Conservation (phyloP, 2,888 invertebrate species). For the Agrochola circellaris region DNA sequence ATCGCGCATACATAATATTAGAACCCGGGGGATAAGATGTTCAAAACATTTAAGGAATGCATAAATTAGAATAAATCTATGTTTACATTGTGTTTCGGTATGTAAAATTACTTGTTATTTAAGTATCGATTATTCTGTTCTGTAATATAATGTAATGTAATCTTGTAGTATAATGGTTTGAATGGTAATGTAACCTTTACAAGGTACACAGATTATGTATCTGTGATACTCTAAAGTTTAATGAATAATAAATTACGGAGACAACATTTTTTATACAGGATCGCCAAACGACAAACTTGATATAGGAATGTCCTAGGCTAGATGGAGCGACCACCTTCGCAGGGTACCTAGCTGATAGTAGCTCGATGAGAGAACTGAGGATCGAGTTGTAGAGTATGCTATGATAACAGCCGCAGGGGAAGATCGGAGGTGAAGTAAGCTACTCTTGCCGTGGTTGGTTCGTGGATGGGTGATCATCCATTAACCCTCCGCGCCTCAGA, state of each 20-base stretch:
- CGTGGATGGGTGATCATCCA: neutral
- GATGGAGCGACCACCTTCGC: neutral
- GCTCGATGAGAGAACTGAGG: neutral
- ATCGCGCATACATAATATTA: neutral
- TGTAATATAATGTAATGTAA: conserved; percentile 32
- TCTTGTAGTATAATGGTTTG: conserved; percentile 22
- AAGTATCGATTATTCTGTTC: conserved; percentile 30
- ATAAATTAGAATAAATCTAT: conserved; percentile 62
- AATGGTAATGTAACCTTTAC: conserved; percentile 21
- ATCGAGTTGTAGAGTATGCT: no score
- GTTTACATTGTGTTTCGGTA: conserved; percentile 30
- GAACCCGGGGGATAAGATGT: conserved; percentile 6
- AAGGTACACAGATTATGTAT: neutral
- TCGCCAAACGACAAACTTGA: neutral
- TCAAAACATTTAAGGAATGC: conserved; percentile 45
- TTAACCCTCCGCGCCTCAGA: neutral
- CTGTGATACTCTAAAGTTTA: neutral
- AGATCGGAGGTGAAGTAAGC: neutral
- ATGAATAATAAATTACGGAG: neutral
- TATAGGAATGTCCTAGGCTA: neutral
- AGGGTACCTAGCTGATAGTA: neutral
- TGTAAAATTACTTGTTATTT: conserved; percentile 34
- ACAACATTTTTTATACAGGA: neutral
- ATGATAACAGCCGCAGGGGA: no score
- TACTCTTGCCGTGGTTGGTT: neutral